Conservation (phyloP, 1,140 invertebrate species). For the Pogonognathellus flavescens region DNA sequence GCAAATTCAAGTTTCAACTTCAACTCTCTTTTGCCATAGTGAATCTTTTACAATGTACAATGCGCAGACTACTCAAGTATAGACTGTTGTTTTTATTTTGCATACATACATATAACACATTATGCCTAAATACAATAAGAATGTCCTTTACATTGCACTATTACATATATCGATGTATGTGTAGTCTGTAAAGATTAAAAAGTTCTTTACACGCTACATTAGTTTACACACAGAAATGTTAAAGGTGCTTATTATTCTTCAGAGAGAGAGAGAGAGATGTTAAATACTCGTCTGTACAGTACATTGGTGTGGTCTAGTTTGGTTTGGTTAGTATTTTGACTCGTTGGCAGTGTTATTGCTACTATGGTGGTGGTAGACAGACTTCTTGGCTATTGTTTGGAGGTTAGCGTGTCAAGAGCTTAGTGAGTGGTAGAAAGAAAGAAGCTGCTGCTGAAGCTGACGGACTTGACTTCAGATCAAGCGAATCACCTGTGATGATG, state of each 20-base stretch:
- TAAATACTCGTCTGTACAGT: not conserved
- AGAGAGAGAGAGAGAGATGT: too few species aligned
- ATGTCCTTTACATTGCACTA: too few species aligned
- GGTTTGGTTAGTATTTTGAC: constrained; percentile 19
- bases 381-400: constrained; percentile 48
- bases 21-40: constrained; percentile 21
- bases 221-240: not conserved
- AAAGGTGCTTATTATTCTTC: too few species aligned
- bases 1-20: constrained; percentile 7
- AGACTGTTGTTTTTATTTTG: too few species aligned
- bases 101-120: too few species aligned
- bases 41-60: too few species aligned
- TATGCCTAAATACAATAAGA: too few species aligned
- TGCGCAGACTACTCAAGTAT: too few species aligned
- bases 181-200: not conserved
- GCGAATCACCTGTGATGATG: not conserved
- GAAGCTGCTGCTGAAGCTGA: not conserved
- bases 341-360: not conserved
- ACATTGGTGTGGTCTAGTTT: not conserved
- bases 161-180: not conserved
- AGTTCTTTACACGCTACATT: not conserved
- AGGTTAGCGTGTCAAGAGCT: constrained; percentile 53
- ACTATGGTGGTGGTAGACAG: constrained; percentile 2
- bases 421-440: constrained; percentile 23
- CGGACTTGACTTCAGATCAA: constrained; percentile 6